A percentile compares a stretch with the other conserved stretches of the same genome.
Conservation (phyloP, 1,140 invertebrate genomes). For the Helicoverpa zea region DNA sequence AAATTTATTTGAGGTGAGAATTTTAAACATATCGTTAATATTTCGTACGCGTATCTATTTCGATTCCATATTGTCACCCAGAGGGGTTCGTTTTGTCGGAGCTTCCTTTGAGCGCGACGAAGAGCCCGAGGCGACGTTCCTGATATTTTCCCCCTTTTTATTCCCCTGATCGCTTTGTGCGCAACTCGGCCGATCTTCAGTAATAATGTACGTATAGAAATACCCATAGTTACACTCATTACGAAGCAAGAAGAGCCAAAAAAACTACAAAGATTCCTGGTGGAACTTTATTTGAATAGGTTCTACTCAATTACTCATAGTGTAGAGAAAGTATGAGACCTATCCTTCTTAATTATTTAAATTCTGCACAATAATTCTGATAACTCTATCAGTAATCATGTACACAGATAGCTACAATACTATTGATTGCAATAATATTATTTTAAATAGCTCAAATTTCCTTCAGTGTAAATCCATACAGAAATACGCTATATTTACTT, state of each 20-base stretch:
- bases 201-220: conserved; percentile 3
- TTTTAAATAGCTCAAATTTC: too few relatives aligned
- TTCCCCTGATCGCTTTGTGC: conserved; percentile 4
- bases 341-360: too few relatives aligned
- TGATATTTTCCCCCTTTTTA: conserved; percentile 41
- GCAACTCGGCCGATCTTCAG: conserved; percentile 2
- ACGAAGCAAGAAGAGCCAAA: too few relatives aligned
- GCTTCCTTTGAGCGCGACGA: conserved; percentile 35
- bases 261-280: not conserved
- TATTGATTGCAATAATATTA: too few relatives aligned
- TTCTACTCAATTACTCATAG: too few relatives aligned
- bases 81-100: conserved; percentile 30
- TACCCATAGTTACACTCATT: not conserved
- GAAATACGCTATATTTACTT: too few relatives aligned
- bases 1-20: conserved; percentile 9
- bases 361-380: too few relatives aligned
- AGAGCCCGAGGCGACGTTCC: conserved; percentile 11
- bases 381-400: too few relatives aligned
- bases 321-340: too few relatives aligned
- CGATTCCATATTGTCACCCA: conserved; percentile 11
- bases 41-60: not conserved
- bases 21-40: not conserved
- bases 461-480: too few relatives aligned
- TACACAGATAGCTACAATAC: too few relatives aligned
- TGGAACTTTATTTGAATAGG: too few relatives aligned